Evolutionary conservation across 2,113 vertebrate genomes (phyloP), one percentile per base, ranked within the genome.

Genomic region (Serinus canaria): DNA sequence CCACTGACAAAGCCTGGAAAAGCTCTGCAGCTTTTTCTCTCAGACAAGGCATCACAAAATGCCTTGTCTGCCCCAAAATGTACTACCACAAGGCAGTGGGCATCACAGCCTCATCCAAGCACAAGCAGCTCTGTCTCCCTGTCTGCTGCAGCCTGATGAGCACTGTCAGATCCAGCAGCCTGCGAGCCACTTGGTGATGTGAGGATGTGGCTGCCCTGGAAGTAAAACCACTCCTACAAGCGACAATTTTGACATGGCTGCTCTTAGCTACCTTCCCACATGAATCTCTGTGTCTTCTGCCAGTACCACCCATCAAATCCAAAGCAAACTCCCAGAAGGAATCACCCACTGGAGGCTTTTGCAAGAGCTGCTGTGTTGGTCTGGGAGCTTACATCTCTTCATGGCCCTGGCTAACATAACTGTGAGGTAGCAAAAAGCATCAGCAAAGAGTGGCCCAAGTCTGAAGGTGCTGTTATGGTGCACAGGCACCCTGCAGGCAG

Each of bases 371-470:
- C 74, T 25, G 19, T 9, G 25, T 20, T 43, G 41, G 31, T 69
- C 67, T 66, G n/a, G 41, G 70, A 86, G 31, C 28, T 75, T 14
- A 7, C 7, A 4, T 22, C 49, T 50, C 82, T 30, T 73, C 68
- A 6, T 0, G 0, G 59, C 13, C 39, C 63, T 44, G 27, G 28
- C 52, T 58, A 46, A 56, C 2, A 0, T 7, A 82, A 66, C 63
- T 20, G 3, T 28, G 59, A 90, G 74, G 28, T 10, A 24, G 62
- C 63, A 85, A 79, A 91, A 68, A 35, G 8, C 27, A 39, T 20
- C 73, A 77, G 72, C 20, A 63, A 59, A 55, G 74, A 58, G 49
- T 52, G 84, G 43, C 56, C 83, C 28, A 15, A 43, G 64, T 41
- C 53, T 37, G 67, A 56, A 76, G 70, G 58, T 37, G 58, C 49